Evolutionary conservation across 2,888 invertebrate genomes (phyloP).

Genomic region (Tyria jacobaeae): DNA sequence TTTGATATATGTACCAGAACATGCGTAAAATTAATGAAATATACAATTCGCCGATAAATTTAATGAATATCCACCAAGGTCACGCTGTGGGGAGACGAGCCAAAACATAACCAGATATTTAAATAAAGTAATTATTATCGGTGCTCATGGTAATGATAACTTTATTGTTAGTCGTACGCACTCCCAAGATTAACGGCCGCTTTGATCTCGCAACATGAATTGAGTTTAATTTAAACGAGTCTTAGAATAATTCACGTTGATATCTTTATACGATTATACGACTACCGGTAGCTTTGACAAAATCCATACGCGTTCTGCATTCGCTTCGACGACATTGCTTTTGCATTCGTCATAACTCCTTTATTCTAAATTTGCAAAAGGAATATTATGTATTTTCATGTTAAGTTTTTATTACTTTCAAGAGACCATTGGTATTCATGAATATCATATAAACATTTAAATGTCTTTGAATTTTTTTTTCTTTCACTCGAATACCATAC

Average conservation of each 20-base stretch:
- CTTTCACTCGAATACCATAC: neutral
- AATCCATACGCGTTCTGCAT: conserved; percentile 33
- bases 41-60: conserved; percentile 61
- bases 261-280: conserved; percentile 64
- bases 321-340: conserved; percentile 48
- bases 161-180: conserved; percentile 65
- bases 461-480: conserved; percentile 31
- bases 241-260: conserved; percentile 68
- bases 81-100: conserved; percentile 50
- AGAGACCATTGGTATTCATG: conserved; percentile 37
- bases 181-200: conserved; percentile 64
- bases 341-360: conserved; percentile 55
- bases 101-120: conserved; percentile 52
- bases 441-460: conserved; percentile 34
- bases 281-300: conserved; percentile 47
- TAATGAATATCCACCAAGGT: conserved; percentile 62
- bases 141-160: conserved; percentile 50
- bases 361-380: conserved; percentile 43
- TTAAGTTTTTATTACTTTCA: conserved; percentile 31
- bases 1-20: conserved; percentile 44
- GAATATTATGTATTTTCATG: conserved; percentile 32
- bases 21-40: conserved; percentile 59
- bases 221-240: conserved; percentile 61
- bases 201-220: conserved; percentile 75
- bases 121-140: conserved; percentile 58